phyloP scores from a whole-genome alignment of 2,797 vertebrate genomes.

The Gambelia wislizenii region DNA sequence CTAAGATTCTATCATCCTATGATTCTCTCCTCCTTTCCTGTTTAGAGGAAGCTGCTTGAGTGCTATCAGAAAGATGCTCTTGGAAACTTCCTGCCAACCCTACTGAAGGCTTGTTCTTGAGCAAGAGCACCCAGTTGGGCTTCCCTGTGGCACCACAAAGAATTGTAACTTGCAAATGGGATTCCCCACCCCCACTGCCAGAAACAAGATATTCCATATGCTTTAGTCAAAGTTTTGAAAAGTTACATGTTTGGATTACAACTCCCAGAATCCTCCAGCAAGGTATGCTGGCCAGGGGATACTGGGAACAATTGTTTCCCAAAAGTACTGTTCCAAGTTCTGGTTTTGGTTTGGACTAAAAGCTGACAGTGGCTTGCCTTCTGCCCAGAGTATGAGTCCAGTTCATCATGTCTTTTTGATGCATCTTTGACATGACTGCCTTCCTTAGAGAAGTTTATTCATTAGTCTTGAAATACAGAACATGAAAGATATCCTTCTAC shows the following conservation, averaged over 20 bases:
- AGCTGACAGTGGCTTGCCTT: too few relatives aligned
- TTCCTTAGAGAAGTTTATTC: background rate
- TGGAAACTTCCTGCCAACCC: slow-evolving; percentile 64
- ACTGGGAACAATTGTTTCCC: too few relatives aligned
- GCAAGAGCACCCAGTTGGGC: background rate
- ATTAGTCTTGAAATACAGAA: background rate
- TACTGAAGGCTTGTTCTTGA: background rate
- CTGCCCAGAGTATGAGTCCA: background rate
- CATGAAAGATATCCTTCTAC: background rate
- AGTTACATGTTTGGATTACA: too few relatives aligned
- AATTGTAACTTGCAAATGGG: background rate
- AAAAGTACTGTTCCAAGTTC: background rate
- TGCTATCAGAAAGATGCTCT: slow-evolving; percentile 64
- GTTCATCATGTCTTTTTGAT: background rate
- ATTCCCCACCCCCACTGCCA: background rate
- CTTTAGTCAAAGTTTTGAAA: too few relatives aligned
- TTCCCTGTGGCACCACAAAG: background rate
- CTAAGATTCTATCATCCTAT: too few relatives aligned
- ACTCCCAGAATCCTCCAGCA: too few relatives aligned
- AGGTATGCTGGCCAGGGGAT: too few relatives aligned
- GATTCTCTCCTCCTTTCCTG: background rate
- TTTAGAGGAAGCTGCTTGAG: slow-evolving; percentile 70
- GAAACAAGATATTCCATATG: slow-evolving; percentile 6
- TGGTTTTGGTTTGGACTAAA: background rate
- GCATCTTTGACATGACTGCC: background rate